Conservation (phyloP, 2,797 vertebrate species). For the Emys orbicularis region DNA sequence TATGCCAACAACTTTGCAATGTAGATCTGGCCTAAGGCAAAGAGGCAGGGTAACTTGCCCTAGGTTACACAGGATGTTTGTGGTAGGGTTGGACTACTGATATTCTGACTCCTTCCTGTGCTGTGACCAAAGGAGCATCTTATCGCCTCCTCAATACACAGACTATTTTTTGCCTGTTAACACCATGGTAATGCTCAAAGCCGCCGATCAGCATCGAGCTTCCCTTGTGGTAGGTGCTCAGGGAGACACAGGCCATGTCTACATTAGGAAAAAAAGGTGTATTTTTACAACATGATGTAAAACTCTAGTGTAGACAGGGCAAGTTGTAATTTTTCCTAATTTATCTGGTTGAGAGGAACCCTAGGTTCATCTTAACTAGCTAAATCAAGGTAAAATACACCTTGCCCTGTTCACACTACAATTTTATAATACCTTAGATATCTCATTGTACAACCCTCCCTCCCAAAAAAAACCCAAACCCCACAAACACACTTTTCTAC, state of each 20-base stretch:
- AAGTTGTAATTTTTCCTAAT: neutral
- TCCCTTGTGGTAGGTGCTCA: neutral
- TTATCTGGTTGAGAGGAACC: neutral
- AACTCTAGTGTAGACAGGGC: neutral
- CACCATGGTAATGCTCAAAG: neutral
- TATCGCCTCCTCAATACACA: neutral
- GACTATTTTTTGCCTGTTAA: neutral
- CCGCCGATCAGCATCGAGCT: neutral
- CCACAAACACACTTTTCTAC: neutral
- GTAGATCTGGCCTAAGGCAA: neutral
- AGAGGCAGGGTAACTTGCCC: neutral
- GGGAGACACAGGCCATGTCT: neutral
- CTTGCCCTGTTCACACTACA: neutral
- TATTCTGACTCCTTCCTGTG: neutral
- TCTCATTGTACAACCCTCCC: neutral
- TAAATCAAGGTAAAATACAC: neutral
- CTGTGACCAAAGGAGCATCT: neutral
- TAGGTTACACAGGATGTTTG: neutral
- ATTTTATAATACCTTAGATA: neutral
- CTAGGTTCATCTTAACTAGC: neutral
- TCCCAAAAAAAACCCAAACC: too few species aligned
- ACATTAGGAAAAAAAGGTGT: neutral
- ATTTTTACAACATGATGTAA: neutral
- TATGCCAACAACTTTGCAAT: neutral
- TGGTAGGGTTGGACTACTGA: neutral